Evolutionary conservation across 1,140 invertebrate genomes (phyloP), one percentile per base, ranked within the genome.

Genomic region (Ladona fulva): DNA sequence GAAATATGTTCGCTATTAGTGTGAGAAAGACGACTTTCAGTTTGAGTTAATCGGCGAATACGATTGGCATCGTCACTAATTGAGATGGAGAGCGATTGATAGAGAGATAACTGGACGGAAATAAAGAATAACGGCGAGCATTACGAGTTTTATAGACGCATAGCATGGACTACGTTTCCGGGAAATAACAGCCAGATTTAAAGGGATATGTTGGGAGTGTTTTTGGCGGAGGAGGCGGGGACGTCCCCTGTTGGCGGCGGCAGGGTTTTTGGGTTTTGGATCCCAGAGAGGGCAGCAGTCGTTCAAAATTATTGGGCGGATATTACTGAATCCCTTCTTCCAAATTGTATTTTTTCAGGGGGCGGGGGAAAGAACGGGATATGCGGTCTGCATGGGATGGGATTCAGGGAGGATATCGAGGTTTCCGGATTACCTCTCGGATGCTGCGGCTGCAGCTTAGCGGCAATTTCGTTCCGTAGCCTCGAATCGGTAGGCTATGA

Each of bases 271-370:
- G 44, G 44, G 44, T 52, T 52, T 52, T 19, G 44, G 52, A 19
- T 66, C 52, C 52, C 16, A 66, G 3, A 66, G 52, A 66, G 52
- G n/a, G 52, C 52, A 66, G 52, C 52, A 66, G 3, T 66, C 52
- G 52, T 66, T 66, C 52, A 66, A 66, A 66, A 66, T 66, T 66
- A 66, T 66, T 66, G 52, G n/a, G 52, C 52, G 52, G 52, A 66
- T 66, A 66, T 66, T 66, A 66, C 52, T 22, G 52, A 66, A 66
- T 66, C 52, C 52, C 52, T 66, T 22, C 52, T 66, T 66, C n/a
- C 52, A 22, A 37, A 37, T 37, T 37, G 52, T 66, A 66, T 66
- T 66, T 66, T 66, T 66, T 66, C 1, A 19, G 44, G 44, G 44
- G 19, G 19, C 10, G 44, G 44, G 19, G 44, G 44, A 10, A 19